Conservation (phyloP, 2,797 vertebrate species). For the Muscicapa comitata region DNA sequence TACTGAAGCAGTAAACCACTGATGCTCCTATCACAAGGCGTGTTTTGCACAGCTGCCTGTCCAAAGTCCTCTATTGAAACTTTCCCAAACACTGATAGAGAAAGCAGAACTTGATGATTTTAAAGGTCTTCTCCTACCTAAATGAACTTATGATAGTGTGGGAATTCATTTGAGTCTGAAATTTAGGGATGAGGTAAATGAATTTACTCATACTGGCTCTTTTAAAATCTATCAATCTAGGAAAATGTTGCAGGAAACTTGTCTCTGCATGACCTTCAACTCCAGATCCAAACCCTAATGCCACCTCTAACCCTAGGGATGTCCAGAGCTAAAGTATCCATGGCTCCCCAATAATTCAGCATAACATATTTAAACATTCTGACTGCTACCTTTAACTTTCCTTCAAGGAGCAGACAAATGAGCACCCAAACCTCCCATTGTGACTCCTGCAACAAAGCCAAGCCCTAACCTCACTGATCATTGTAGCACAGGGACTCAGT, state of each 20-base stretch:
- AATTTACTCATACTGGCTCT: not conserved
- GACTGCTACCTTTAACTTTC: not conserved
- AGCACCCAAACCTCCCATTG: not conserved
- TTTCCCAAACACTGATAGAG: not conserved
- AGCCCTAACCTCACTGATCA: not conserved
- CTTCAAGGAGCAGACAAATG: not conserved
- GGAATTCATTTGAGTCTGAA: not conserved
- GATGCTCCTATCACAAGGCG: not conserved
- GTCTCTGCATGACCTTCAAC: not conserved
- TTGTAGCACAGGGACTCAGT: not conserved
- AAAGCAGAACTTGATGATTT: not conserved
- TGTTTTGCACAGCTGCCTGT: not conserved
- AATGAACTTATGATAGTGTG: not conserved
- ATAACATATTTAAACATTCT: not conserved
- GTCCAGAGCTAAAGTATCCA: not conserved
- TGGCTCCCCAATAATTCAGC: not conserved
- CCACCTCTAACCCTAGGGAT: not conserved
- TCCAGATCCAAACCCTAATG: not conserved
- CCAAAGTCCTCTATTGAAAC: not conserved
- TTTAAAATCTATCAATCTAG: not conserved
- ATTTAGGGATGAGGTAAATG: not conserved
- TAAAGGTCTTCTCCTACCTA: not conserved
- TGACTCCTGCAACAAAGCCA: not conserved
- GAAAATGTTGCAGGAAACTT: not conserved
- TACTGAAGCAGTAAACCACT: not conserved